Base-by-base conservation (phyloP, 2,888 invertebrate genomes). In the Dynastes hyllus region DNA sequence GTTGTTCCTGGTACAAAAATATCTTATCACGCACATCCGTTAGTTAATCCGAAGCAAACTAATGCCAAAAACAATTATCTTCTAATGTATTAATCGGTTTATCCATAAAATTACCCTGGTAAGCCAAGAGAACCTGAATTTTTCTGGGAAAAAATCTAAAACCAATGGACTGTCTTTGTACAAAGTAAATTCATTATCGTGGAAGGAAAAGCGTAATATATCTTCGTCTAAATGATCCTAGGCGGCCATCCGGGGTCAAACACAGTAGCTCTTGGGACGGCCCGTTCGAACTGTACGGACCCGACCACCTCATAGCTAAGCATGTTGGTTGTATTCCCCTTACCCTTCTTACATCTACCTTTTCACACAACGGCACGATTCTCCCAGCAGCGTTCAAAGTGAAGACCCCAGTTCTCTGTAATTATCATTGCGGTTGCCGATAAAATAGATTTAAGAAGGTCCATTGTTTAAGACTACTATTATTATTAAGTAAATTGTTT, bases 221-320 rank as follows among this genome's bases (percentile, higher is more conserved):
- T 58, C 55, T 58, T 58, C 22, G 55, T 58, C n/a, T 58, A 58
- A 58, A 58, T 58, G 55, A 58, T 58, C n/a, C 3, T 58, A 58
- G 22, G n/a, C 55, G 55, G 22, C 55, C 55, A 16, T 58, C 32
- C 13, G 55, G 55, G 55, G 55, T 58, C 55, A 58, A 58, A 58
- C 22, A 58, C 55, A 22, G 55, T 58, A 58, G 55, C 55, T 22
- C 16, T 22, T 16, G 55, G 55, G 55, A 58, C 22, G 55, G 55
- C 22, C 55, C 55, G 55, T 22, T 22, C 55, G 8, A 2, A 22
- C 22, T 22, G 16, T 16, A 58, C 55, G 8, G 8, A 45, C 45
- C 45, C 45, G 27, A 58, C 55, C 55, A 58, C 55, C 55, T 58
- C 22, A 5, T 58, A 58, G 55, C 6, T 58, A 5, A 58, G 22